Evolutionary conservation across 2,888 invertebrate genomes (phyloP).

Genomic region (Calephelis perditalis): DNA sequence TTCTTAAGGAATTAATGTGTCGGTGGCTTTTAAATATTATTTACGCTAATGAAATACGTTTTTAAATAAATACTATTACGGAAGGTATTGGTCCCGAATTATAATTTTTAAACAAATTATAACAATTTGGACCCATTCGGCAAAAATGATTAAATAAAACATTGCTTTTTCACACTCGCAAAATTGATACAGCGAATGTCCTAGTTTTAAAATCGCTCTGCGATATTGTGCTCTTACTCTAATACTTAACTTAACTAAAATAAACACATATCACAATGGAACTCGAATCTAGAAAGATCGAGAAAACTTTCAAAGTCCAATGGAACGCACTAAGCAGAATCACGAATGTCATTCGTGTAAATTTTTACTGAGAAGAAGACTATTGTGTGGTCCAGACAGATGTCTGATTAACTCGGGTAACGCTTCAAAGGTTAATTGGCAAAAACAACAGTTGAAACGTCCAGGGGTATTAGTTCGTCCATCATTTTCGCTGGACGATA

Average conservation of each 20-base stretch:
- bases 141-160: slow-evolving; percentile 63
- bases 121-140: slow-evolving; percentile 74
- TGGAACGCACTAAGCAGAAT: slow-evolving; percentile 47
- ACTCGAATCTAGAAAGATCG: slow-evolving; percentile 47
- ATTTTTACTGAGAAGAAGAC: slow-evolving; percentile 91
- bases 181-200: slow-evolving; percentile 52
- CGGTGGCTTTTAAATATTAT: slow-evolving; percentile 77
- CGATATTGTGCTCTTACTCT: slow-evolving; percentile 63
- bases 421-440: slow-evolving; percentile 90
- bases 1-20: slow-evolving; percentile 78
- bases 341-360: slow-evolving; percentile 83
- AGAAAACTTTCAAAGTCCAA: slow-evolving; percentile 70
- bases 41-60: slow-evolving; percentile 75
- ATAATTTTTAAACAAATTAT: slow-evolving; percentile 80
- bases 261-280: slow-evolving; percentile 77
- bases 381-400: slow-evolving; percentile 92
- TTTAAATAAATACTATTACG: slow-evolving; percentile 79
- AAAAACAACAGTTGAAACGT: slow-evolving; percentile 92
- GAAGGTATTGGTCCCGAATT: slow-evolving; percentile 77
- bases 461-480: slow-evolving; percentile 80
- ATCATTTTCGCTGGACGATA: slow-evolving; percentile 88
- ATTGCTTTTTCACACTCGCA: slow-evolving; percentile 58
- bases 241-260: slow-evolving; percentile 59
- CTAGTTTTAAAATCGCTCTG: slow-evolving; percentile 70
- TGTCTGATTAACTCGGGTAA: slow-evolving; percentile 92